Conservation (phyloP, 2,113 vertebrate species). For the Marmota flaviventris region DNA sequence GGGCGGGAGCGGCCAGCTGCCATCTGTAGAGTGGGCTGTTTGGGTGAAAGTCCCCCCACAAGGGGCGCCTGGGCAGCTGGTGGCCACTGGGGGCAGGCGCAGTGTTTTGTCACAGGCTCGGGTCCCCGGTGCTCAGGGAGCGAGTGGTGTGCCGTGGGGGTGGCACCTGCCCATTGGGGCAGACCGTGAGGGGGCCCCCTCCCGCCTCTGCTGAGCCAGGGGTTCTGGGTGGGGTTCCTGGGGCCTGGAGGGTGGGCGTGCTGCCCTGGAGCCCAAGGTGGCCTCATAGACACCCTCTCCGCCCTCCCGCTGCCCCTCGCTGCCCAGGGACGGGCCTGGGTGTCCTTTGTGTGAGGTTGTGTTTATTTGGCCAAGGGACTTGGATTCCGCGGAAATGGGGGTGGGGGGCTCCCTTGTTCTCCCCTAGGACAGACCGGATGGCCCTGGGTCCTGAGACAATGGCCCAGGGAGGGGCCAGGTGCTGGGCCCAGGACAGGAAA, state of each 20-base stretch:
- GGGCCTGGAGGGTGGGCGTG: neutral
- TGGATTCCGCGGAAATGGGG: constrained; percentile 62
- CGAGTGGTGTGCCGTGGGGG: neutral
- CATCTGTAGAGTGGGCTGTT: neutral
- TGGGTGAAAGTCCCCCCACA: neutral
- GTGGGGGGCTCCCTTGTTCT: neutral
- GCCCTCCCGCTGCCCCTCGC: neutral
- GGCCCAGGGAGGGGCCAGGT: constrained; percentile 73
- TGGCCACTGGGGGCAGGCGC: neutral
- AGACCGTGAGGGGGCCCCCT: too few species aligned
- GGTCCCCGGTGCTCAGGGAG: neutral
- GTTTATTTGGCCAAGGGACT: constrained; percentile 65
- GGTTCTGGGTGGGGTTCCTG: neutral
- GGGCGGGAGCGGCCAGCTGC: too few species aligned
- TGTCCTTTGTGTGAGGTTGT: neutral
- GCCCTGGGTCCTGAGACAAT: constrained; percentile 69
- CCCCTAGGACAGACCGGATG: constrained; percentile 69
- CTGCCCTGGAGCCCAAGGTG: neutral
- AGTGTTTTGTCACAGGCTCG: neutral
- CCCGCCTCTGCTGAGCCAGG: too few species aligned
- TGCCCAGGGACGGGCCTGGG: neutral
- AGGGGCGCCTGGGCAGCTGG: neutral
- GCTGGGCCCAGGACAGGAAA: constrained; percentile 62
- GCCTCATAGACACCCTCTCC: neutral
- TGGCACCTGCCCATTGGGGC: too few species aligned